Conservation (phyloP, 2,888 invertebrate genomes). For the Torymus aiolomorphi region DNA sequence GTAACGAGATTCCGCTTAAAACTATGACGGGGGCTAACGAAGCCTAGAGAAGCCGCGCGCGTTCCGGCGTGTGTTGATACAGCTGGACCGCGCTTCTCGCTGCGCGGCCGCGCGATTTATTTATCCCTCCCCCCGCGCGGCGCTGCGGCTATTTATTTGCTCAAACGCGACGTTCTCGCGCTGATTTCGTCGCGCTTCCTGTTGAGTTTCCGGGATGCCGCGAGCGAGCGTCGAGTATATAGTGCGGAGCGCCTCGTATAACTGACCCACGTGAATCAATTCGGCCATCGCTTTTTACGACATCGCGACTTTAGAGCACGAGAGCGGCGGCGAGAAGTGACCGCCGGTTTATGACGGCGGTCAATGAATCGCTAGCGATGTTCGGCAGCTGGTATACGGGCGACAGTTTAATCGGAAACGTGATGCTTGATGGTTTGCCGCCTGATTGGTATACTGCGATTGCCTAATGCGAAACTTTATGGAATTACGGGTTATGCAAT, state of each 20-base stretch:
- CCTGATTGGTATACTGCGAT: too few relatives aligned
- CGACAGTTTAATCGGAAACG: too few relatives aligned
- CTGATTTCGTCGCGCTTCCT: conserved; percentile 40
- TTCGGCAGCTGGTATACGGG: too few relatives aligned
- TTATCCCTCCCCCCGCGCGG: not conserved
- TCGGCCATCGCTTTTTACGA: conserved; percentile 13
- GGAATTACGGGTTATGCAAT: too few relatives aligned
- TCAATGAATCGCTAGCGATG: too few relatives aligned
- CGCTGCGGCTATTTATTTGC: conserved; percentile 25
- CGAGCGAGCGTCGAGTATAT: not conserved
- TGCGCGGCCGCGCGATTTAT: conserved; percentile 25
- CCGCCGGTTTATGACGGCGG: too few relatives aligned
- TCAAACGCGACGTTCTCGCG: conserved; percentile 37
- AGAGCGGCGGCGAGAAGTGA: too few relatives aligned
- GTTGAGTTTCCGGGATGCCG: conserved; percentile 41
- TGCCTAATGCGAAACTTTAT: too few relatives aligned
- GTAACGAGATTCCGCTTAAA: conserved; percentile 16
- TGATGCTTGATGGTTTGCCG: too few relatives aligned
- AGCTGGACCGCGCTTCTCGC: conserved; percentile 29
- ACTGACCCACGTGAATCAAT: conserved; percentile 32
- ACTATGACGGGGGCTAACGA: conserved; percentile 4
- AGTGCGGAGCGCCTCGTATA: not conserved
- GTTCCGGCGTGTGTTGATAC: conserved; percentile 30
- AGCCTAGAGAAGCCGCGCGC: not conserved
- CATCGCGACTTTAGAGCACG: too few relatives aligned